Conservation (phyloP, 2,888 invertebrate species). For the Pedicia rivosa region DNA sequence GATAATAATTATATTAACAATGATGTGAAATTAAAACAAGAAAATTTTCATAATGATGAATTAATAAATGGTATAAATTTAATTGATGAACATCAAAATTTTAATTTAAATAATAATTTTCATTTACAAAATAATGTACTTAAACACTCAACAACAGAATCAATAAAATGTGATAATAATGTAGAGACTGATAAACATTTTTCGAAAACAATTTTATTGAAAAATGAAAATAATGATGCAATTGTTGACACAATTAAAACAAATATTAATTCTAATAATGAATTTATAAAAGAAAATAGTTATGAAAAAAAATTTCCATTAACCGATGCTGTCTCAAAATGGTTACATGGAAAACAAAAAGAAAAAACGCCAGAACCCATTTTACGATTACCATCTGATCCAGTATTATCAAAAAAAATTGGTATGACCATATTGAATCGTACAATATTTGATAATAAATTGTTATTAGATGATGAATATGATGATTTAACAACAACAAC, state of each 20-base stretch:
- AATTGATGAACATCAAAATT: no score
- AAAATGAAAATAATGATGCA: background rate
- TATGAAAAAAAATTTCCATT: slow-evolving; percentile 28
- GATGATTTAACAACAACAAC: slow-evolving; percentile 18
- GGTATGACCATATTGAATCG: slow-evolving; percentile 2
- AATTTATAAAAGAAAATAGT: background rate
- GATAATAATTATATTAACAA: no score
- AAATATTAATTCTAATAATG: background rate
- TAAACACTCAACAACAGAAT: no score
- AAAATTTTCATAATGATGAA: no score
- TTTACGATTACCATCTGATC: slow-evolving; percentile 12
- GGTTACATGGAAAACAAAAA: slow-evolving; percentile 32
- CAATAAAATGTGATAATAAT: no score
- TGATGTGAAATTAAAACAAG: no score
- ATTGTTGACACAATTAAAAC: background rate
- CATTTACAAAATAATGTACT: no score
- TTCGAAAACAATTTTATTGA: no score
- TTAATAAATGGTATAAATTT: no score
- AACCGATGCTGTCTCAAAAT: slow-evolving; percentile 41
- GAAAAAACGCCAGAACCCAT: slow-evolving; percentile 23
- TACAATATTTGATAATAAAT: background rate
- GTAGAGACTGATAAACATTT: no score
- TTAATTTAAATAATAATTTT: no score
- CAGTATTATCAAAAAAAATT: slow-evolving; percentile 5
- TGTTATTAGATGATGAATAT: background rate